phyloP scores from a whole-genome alignment of 2,113 vertebrate species.

The Glaucomys volans region DNA sequence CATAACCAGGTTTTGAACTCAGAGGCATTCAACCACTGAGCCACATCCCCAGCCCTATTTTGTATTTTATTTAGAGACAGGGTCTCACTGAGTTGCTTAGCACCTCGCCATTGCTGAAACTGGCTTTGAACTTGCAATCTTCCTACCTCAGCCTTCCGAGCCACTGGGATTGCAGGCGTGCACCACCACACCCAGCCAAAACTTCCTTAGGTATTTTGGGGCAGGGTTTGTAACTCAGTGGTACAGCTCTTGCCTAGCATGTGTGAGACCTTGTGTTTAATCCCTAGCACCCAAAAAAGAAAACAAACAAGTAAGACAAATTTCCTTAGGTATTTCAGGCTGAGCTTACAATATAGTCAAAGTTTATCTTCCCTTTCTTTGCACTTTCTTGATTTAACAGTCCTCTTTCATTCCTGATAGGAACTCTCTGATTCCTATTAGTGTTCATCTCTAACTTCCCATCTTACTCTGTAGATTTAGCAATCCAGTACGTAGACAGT shows the following conservation, averaged over 20 bases:
- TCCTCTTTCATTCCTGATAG: background rate
- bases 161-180: too few relatives aligned
- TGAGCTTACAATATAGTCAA: background rate
- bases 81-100: too few relatives aligned
- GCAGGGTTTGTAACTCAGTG: background rate
- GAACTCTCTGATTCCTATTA: too few relatives aligned
- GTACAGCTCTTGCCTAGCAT: background rate
- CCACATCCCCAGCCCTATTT: too few relatives aligned
- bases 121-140: too few relatives aligned
- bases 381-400: background rate
- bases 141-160: too few relatives aligned
- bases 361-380: background rate
- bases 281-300: background rate
- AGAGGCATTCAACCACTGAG: too few relatives aligned
- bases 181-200: too few relatives aligned
- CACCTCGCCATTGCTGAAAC: too few relatives aligned
- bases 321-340: background rate
- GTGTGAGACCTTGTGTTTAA: background rate
- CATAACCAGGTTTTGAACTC: too few relatives aligned
- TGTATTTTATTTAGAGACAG: too few relatives aligned
- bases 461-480: background rate
- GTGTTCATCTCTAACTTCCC: background rate
- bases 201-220: background rate
- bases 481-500: background rate
- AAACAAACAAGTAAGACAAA: background rate